Evolutionary conservation across 2,888 invertebrate species (phyloP).

Genomic region (Leucozona laternaria): DNA sequence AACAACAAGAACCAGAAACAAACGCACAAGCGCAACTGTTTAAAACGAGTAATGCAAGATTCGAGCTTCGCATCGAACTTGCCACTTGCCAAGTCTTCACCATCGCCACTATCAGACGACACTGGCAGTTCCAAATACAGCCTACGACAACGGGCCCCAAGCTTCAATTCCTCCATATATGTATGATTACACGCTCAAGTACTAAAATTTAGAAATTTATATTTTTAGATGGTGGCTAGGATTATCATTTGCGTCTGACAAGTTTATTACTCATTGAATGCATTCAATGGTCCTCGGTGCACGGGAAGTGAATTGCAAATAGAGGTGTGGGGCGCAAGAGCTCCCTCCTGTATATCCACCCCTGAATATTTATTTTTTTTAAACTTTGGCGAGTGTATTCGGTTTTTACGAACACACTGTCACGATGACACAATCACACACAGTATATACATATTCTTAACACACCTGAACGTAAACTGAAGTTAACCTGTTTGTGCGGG

Average conservation of each 20-base stretch:
- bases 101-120: not conserved
- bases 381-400: constrained; percentile 23
- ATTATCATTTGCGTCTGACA: constrained; percentile 63
- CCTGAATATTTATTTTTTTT: constrained; percentile 12
- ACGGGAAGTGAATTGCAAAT: constrained; percentile 2
- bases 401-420: constrained; percentile 38
- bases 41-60: constrained; percentile 10
- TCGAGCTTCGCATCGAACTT: not conserved
- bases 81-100: not conserved
- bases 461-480: constrained; percentile 67
- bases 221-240: constrained; percentile 60
- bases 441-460: constrained; percentile 37
- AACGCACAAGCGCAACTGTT: not conserved
- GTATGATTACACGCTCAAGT: constrained; percentile 10
- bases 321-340: not conserved
- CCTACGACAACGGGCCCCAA: not conserved
- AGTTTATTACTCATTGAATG: constrained; percentile 65
- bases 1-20: constrained; percentile 7
- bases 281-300: constrained; percentile 8
- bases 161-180: not conserved
- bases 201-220: constrained; percentile 41
- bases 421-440: constrained; percentile 61
- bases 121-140: not conserved
- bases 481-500: constrained; percentile 65
- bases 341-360: constrained; percentile 17